Conservation (phyloP, 2,113 vertebrate genomes). For the Cephalopholis sonnerati region DNA sequence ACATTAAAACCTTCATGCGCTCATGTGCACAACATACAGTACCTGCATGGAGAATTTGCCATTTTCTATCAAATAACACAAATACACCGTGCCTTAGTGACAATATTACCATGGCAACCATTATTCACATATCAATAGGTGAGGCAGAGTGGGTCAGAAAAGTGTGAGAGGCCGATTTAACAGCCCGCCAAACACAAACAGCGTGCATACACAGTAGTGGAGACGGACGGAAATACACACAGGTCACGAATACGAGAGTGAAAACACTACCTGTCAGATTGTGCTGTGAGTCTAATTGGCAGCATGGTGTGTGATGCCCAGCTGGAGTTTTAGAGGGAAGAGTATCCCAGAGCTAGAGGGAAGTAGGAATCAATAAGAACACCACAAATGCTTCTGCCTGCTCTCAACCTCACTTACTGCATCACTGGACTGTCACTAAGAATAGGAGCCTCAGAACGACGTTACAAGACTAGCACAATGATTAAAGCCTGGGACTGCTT, state of each 20-base stretch:
- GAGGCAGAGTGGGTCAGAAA: conserved; percentile 6
- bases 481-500: conserved; percentile 13
- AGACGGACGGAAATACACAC: conserved; percentile 24
- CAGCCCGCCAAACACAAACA: not conserved
- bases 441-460: conserved; percentile 22
- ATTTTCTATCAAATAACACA: conserved; percentile 1
- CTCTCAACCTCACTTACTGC: conserved; percentile 60
- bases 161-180: conserved; percentile 7
- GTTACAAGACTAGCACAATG: not conserved
- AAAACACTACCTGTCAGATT: conserved; percentile 36
- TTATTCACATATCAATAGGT: conserved; percentile 28
- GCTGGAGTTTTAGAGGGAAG: conserved; percentile 55
- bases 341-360: conserved; percentile 40
- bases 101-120: conserved; percentile 33
- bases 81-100: not conserved
- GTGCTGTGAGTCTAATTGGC: conserved; percentile 61
- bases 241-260: conserved; percentile 11
- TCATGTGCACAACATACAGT: not conserved
- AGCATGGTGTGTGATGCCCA: conserved; percentile 56
- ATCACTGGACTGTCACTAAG: conserved; percentile 47
- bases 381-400: conserved; percentile 42
- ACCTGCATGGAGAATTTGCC: not conserved
- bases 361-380: conserved; percentile 68
- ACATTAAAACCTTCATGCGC: not conserved
- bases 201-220: not conserved